Conservation (phyloP, 2,888 invertebrate species). For the Cancer borealis region DNA sequence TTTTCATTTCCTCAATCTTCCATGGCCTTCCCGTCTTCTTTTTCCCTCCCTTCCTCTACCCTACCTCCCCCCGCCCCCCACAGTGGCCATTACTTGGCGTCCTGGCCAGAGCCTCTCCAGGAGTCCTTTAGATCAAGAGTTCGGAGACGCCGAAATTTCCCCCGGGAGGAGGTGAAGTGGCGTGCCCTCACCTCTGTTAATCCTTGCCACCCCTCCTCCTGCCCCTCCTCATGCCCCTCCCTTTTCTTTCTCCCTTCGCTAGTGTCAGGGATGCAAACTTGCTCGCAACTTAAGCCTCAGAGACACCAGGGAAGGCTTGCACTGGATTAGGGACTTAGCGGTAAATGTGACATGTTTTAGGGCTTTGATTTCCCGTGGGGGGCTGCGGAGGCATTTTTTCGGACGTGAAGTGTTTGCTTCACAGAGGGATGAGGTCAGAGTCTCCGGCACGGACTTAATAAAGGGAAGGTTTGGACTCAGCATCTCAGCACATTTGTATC, state of each 20-base stretch:
- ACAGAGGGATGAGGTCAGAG: not conserved
- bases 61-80: not conserved
- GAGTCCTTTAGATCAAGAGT: slow-evolving; percentile 65
- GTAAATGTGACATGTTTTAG: slow-evolving; percentile 21
- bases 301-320: not conserved
- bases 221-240: not conserved
- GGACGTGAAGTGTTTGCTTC: not conserved
- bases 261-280: slow-evolving; percentile 24
- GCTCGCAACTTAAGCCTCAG: slow-evolving; percentile 2
- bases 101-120: slow-evolving; percentile 59
- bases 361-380: not conserved
- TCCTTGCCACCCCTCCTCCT: not conserved
- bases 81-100: slow-evolving; percentile 56
- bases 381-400: not conserved
- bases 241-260: not conserved
- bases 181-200: slow-evolving; percentile 32
- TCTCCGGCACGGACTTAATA: not conserved
- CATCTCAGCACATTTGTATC: not conserved
- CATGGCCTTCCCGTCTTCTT: not conserved
- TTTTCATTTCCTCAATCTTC: not conserved
- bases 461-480: not conserved
- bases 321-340: not conserved
- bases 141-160: slow-evolving; percentile 65
- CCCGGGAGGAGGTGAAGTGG: slow-evolving; percentile 55
- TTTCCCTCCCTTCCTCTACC: not conserved